Percentiles rank a stretch among this genome's conserved stretches.
phyloP scores from a whole-genome alignment of 1,140 invertebrate species.

The Philaenus spumarius region DNA sequence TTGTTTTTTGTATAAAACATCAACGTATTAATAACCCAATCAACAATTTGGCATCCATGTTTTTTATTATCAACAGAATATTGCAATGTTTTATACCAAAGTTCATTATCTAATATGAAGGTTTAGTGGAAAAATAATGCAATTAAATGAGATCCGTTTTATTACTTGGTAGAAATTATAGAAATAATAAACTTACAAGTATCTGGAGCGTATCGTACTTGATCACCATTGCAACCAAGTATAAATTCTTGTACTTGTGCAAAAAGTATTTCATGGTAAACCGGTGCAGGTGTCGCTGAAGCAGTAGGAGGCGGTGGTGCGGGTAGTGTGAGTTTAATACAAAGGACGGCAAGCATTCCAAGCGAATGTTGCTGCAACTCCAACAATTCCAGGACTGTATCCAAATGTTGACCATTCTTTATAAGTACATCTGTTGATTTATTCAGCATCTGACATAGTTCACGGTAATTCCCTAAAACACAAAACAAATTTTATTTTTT shows the following conservation, averaged over 20 bases:
- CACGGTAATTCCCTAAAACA: slow-evolving; percentile 69
- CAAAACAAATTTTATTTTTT: too few species aligned
- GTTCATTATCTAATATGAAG: too few species aligned
- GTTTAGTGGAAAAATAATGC: too few species aligned
- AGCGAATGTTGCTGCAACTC: slow-evolving; percentile 85
- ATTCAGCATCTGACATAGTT: slow-evolving; percentile 68
- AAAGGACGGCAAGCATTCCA: slow-evolving; percentile 77
- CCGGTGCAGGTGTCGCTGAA: slow-evolving; percentile 29
- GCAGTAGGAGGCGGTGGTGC: slow-evolving; percentile 41
- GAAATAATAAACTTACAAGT: slow-evolving; percentile 63
- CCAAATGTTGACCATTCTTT: slow-evolving; percentile 75
- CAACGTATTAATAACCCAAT: too few species aligned
- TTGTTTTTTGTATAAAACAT: too few species aligned
- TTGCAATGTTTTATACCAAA: too few species aligned
- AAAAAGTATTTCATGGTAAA: slow-evolving; percentile 45
- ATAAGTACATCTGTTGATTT: slow-evolving; percentile 74
- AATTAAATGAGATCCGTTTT: too few species aligned
- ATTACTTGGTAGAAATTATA: too few species aligned
- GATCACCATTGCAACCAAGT: slow-evolving; percentile 74
- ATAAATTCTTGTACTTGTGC: slow-evolving; percentile 77
- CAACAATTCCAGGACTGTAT: slow-evolving; percentile 77
- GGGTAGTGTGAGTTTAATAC: slow-evolving; percentile 50
- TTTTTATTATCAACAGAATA: too few species aligned
- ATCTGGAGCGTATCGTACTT: slow-evolving; percentile 76
- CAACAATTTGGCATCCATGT: too few species aligned